A percentile compares a stretch with the other conserved stretches of the same genome.
phyloP scores from a whole-genome alignment of 2,113 vertebrate species.

The Syrmaticus mikado region DNA sequence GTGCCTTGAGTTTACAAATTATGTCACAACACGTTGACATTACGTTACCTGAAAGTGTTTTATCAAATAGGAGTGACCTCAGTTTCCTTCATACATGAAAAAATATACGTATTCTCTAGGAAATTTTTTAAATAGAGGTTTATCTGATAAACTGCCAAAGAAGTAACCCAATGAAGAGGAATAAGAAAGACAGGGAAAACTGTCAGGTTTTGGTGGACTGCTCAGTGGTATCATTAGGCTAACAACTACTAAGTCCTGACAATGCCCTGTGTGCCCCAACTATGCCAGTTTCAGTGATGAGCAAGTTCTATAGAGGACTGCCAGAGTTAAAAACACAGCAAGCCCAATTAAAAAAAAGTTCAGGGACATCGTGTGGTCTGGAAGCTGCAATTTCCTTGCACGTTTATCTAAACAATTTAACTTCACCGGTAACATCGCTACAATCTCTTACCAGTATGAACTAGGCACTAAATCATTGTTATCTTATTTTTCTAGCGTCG shows the following conservation, averaged over 20 bases:
- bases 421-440: not conserved
- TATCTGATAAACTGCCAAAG: not conserved
- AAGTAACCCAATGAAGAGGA: not conserved
- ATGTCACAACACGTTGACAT: not conserved
- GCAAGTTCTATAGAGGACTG: not conserved
- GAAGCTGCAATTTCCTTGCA: not conserved
- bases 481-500: slow-evolving; percentile 83
- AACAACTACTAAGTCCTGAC: not conserved
- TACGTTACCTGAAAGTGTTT: not conserved
- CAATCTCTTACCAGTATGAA: not conserved
- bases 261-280: not conserved
- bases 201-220: not conserved
- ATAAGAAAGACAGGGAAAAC: not conserved
- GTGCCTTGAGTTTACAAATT: not conserved
- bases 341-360: not conserved
- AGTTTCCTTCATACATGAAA: not conserved
- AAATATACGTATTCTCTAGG: too few relatives aligned
- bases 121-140: too few relatives aligned
- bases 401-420: not conserved
- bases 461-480: not conserved
- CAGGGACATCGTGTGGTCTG: not conserved
- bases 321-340: not conserved
- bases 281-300: not conserved
- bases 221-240: not conserved
- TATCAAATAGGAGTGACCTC: not conserved